Percentiles rank a stretch among this genome's conserved stretches.
Conservation (phyloP, 2,797 vertebrate genomes). For the Sebastes kiyomatsui region DNA sequence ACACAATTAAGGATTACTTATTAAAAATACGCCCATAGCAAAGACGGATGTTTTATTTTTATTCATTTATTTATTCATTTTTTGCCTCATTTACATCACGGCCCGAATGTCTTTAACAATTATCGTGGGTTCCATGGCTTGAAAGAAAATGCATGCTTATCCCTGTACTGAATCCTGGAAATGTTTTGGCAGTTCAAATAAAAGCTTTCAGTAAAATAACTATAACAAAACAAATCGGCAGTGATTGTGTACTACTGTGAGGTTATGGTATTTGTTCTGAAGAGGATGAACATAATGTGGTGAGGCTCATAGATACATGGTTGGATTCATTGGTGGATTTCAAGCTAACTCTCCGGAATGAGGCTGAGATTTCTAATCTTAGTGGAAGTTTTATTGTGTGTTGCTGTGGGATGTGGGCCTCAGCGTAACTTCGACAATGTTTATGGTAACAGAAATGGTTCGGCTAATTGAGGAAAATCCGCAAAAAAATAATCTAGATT, state of each 20-base stretch:
- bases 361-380: not conserved
- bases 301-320: not conserved
- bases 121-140: not conserved
- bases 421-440: not conserved
- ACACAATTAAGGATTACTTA: conserved; percentile 67
- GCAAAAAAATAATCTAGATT: not conserved
- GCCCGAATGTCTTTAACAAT: not conserved
- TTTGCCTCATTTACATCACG: conserved; percentile 20
- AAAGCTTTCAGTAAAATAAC: not conserved
- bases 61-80: conserved; percentile 5
- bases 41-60: conserved; percentile 31
- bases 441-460: not conserved
- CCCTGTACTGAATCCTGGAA: not conserved
- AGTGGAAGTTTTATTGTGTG: not conserved
- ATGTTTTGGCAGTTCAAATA: not conserved
- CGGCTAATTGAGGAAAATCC: not conserved
- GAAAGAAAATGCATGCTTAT: not conserved
- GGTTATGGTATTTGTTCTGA: not conserved
- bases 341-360: not conserved
- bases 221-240: not conserved
- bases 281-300: not conserved
- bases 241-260: not conserved
- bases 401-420: not conserved
- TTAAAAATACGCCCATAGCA: conserved; percentile 57
- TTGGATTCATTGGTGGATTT: not conserved